Evolutionary conservation across 2,113 vertebrate genomes (phyloP).

Genomic region (Lophochroa leadbeateri): DNA sequence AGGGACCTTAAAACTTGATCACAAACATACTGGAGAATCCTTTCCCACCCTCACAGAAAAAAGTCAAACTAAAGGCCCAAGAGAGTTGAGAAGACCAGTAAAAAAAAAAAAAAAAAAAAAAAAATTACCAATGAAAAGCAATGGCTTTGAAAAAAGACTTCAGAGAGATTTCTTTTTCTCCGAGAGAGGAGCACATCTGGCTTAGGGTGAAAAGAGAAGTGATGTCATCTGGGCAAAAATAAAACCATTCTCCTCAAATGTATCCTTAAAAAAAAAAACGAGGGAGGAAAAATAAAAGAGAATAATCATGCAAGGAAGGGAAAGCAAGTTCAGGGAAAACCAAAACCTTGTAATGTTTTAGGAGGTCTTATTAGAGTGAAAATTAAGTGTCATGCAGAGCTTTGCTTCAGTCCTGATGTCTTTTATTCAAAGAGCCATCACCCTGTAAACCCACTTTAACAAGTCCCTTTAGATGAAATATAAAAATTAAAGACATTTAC

Average conservation of each 20-base stretch:
- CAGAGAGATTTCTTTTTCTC: no score
- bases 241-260: slow-evolving; percentile 63
- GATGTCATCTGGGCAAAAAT: slow-evolving; percentile 74
- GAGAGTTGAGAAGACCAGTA: no score
- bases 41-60: neutral
- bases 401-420: slow-evolving; percentile 74
- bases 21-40: neutral
- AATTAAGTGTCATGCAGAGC: slow-evolving; percentile 80
- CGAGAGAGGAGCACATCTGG: no score
- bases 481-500: slow-evolving; percentile 87
- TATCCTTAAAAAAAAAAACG: slow-evolving; percentile 48
- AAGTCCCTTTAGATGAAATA: slow-evolving; percentile 83
- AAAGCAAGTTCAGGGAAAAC: slow-evolving; percentile 65
- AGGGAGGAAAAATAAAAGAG: neutral
- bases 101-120: no score
- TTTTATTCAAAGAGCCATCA: slow-evolving; percentile 83
- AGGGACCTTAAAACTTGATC: neutral
- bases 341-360: slow-evolving; percentile 78
- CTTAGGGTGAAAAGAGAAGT: slow-evolving; percentile 70
- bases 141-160: no score
- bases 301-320: slow-evolving; percentile 37
- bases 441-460: slow-evolving; percentile 82
- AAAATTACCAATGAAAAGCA: no score
- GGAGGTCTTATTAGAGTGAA: slow-evolving; percentile 79
- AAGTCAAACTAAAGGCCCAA: neutral